Percentiles rank a stretch among this genome's conserved stretches.
phyloP scores from a whole-genome alignment of 2,797 vertebrate species.

The Paedocypris micromegethes region DNA sequence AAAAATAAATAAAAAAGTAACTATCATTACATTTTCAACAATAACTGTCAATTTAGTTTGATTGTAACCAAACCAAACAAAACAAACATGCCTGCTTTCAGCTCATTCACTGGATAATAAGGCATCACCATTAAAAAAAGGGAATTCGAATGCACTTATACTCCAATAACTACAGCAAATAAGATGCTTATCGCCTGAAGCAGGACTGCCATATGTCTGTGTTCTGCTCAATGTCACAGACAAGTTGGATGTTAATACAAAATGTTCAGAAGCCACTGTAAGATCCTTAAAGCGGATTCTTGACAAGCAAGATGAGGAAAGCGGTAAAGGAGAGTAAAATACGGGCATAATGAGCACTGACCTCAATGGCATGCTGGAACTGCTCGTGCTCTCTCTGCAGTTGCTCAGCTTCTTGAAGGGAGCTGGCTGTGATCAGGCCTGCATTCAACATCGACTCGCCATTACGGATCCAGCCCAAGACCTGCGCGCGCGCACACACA shows the following conservation, averaged over 20 bases:
- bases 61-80: too few species aligned
- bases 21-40: too few species aligned
- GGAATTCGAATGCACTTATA: not conserved
- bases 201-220: too few species aligned
- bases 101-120: too few species aligned
- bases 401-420: conserved; percentile 93
- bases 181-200: too few species aligned
- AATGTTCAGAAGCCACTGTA: not conserved
- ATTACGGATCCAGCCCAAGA: conserved; percentile 97
- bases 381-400: conserved; percentile 95
- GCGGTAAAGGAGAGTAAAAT: not conserved
- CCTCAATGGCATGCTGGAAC: conserved; percentile 98
- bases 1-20: too few species aligned
- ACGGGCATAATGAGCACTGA: conserved; percentile 47
- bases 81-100: too few species aligned
- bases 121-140: not conserved
- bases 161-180: too few species aligned
- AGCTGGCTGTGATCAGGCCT: conserved; percentile 93
- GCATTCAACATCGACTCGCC: conserved; percentile 98
- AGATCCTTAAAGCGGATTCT: not conserved
- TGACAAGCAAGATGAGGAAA: not conserved
- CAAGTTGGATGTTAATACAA: not conserved
- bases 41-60: too few species aligned
- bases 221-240: too few species aligned
- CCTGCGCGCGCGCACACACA: conserved; percentile 62